Base-by-base conservation (phyloP, 2,888 invertebrate genomes). In the Melipona beecheii region DNA sequence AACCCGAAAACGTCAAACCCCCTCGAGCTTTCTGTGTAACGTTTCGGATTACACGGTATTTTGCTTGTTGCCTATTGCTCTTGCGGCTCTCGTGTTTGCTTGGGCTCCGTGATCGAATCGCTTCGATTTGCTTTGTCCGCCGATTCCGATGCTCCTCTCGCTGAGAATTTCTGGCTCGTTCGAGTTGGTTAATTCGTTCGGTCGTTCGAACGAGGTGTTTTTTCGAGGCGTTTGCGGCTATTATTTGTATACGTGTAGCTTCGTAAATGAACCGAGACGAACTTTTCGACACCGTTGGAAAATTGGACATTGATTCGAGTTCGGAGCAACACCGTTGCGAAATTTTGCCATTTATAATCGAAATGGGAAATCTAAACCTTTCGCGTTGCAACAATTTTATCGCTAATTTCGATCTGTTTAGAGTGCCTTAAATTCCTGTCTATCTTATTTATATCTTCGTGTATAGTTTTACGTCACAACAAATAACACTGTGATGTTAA, bases 1-100 rank as follows among this genome's bases (percentile, higher is more conserved):
- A 36, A 36, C 36, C 36, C 6, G 9, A 36, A 36, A 36, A 36
- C 36, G 36, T 36, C 36, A 36, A 50, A 50, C 80, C 85, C 86
- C 81, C 77, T 74, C 69, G 79, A 65, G 66, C 50, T 78, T 64
- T 83, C 65, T 65, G n/a, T 52, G 68, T 54, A 85, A 70, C 85
- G 85, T 86, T 88, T 88, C 87, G 68, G 75, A 88, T 89, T 89
- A 88, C 88, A 85, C 75, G 75, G 68, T 81, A 50, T 85, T 85
- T 85, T 52, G 70, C 73, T 36, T 56, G 75, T 78, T 79, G 27
- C 72, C 21, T 69, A 49, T 74, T 49, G 83, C 73, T 73, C 54
- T 52, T 69, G 27, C 56, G 24, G 56, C 27, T 56, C 9, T 49
- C 6, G 60, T 73, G 65, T 84, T 84, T 80, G 66, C 56, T 15